Evolutionary conservation across 2,113 vertebrate genomes (phyloP).

Genomic region (Panthera leo): DNA sequence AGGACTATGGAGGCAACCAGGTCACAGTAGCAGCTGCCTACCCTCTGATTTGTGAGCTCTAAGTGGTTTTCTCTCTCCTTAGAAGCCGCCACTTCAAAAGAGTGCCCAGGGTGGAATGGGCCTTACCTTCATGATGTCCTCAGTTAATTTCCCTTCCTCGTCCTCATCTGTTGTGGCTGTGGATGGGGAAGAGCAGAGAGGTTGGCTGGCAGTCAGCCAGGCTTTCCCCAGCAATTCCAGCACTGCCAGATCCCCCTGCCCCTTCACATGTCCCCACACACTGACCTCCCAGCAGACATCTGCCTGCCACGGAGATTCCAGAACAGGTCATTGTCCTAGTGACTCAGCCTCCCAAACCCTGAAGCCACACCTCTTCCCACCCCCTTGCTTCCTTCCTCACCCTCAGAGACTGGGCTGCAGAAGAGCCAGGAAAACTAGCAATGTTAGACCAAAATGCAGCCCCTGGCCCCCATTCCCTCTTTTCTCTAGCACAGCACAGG

Average conservation of each 20-base stretch:
- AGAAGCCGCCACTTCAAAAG: not conserved
- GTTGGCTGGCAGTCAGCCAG: not conserved
- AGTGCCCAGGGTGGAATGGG: not conserved
- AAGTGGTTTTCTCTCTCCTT: not conserved
- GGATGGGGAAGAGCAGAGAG: not conserved
- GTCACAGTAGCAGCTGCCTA: not conserved
- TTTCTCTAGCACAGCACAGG: not conserved
- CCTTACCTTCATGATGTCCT: conserved; percentile 79
- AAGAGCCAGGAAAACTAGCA: not conserved
- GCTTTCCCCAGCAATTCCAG: not conserved
- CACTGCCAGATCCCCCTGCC: not conserved
- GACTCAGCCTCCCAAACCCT: conserved; percentile 43
- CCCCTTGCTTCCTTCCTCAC: conserved; percentile 43
- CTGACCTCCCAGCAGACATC: not conserved
- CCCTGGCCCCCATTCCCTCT: not conserved
- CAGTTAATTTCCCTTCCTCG: conserved; percentile 74
- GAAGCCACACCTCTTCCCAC: not conserved
- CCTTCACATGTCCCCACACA: no score
- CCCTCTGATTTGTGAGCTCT: not conserved
- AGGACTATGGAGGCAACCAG: not conserved
- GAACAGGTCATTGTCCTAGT: not conserved
- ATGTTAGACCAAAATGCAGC: not conserved
- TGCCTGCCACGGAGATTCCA: not conserved
- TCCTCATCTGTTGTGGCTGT: conserved; percentile 77
- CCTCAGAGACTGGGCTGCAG: not conserved